phyloP scores from a whole-genome alignment of 2,797 vertebrate genomes.

The Sebastes taczanowskii region DNA sequence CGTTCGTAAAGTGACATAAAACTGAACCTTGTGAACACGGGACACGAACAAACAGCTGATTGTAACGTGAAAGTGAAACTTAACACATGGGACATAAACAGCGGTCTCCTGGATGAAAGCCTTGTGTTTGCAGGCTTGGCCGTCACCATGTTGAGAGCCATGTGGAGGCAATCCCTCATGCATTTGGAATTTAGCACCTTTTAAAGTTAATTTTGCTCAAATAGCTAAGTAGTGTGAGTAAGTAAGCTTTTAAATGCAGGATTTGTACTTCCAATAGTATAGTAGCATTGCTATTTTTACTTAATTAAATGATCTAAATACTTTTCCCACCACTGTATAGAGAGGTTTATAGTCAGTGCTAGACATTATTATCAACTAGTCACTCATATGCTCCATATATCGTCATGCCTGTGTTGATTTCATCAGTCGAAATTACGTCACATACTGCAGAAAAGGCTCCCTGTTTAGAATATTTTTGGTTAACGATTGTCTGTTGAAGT shows the following conservation, averaged over 20 bases:
- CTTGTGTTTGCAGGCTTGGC: no score
- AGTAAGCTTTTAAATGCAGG: neutral
- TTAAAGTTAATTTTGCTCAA: neutral
- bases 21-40: no score
- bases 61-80: no score
- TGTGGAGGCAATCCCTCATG: neutral
- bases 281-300: neutral
- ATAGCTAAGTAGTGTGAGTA: neutral
- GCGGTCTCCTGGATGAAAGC: no score
- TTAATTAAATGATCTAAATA: neutral
- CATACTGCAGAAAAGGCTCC: neutral
- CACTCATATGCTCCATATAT: neutral
- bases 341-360: neutral
- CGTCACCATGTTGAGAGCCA: neutral
- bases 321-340: neutral
- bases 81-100: no score
- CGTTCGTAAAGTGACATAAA: neutral
- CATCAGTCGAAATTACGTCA: neutral
- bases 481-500: slow-evolving; percentile 61
- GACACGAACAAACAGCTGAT: no score
- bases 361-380: neutral
- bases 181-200: neutral
- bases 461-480: slow-evolving; percentile 49
- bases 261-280: neutral
- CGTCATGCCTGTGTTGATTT: slow-evolving; percentile 7